Evolutionary conservation across 2,797 vertebrate genomes (phyloP).

Genomic region (Triplophysa yarkandensis): DNA sequence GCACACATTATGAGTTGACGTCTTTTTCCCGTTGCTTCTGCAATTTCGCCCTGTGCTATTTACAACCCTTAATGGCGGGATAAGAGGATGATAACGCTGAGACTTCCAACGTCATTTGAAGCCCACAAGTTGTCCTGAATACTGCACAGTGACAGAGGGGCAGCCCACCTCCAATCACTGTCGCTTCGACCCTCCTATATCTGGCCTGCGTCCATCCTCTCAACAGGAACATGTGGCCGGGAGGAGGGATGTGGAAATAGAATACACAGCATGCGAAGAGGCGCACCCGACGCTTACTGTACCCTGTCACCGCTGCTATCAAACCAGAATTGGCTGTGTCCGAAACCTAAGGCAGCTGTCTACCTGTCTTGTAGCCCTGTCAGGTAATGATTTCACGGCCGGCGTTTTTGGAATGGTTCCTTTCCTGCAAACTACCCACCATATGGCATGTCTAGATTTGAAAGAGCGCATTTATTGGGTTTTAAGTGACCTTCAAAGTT

Average conservation of each 20-base stretch:
- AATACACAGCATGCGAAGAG: conserved; percentile 9
- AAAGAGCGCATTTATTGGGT: background rate
- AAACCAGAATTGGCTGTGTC: background rate
- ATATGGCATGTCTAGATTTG: background rate
- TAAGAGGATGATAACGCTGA: conserved; percentile 2
- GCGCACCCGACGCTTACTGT: background rate
- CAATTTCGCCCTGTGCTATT: background rate
- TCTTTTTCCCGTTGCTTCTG: conserved; percentile 5
- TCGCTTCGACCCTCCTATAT: conserved; percentile 21
- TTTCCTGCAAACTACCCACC: background rate
- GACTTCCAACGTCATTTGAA: conserved; percentile 13
- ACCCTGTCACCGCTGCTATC: background rate
- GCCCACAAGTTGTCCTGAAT: conserved; percentile 6
- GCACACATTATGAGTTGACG: conserved; percentile 33
- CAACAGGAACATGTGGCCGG: background rate
- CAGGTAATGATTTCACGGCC: background rate
- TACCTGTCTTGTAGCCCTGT: background rate
- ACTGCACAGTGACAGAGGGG: background rate
- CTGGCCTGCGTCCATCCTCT: background rate
- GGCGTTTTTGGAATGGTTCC: background rate
- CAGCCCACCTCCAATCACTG: conserved; percentile 1
- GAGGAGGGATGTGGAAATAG: conserved; percentile 24
- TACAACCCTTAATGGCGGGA: conserved; percentile 24
- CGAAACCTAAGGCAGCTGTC: conserved; percentile 4
- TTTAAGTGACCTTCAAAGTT: background rate